Base-by-base conservation (phyloP, 2,797 vertebrate species). In the Dendrocincla tyrannina region DNA sequence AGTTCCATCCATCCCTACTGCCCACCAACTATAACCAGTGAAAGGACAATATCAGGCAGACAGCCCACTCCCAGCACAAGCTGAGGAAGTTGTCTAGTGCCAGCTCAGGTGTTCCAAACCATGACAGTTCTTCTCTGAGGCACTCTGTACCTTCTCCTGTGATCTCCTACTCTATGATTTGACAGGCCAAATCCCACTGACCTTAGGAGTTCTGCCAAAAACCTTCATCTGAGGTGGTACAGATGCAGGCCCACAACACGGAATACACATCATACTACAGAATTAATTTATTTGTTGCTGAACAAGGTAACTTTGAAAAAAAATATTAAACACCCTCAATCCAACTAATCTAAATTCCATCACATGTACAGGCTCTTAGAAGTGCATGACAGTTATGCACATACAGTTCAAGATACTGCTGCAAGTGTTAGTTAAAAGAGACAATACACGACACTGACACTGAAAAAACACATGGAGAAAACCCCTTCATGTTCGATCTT, bases 201-300 rank as follows among this genome's bases (percentile, higher is more conserved):
- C 67, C 60, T 78, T n/a, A 37, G 4, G 22, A 72, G 19, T 50
- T 69, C n/a, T 58, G 74, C 59, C 72, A 75, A 89, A 88, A 89
- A 22, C 63, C 68, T 95, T 67, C 62, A 76, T 70, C 60, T 75
- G 73, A 77, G 53, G 20, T 39, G 24, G 62, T n/a, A 66, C 22
- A 76, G 46, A 85, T 39, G 47, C 50, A 85, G 17, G 33, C 58
- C 44, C 46, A 42, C 20, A 93, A 22, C 25, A 79, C 42, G 19
- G 42, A 74, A 87, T 23, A 81, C 27, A 42, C 18, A 47, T 23
- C 66, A 55, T 17, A 30, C 63, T 20, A 42, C 20, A 75, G 66
- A 74, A 90, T 58, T 72, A 74, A 94, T 90, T 58, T 88, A 85
- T 72, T 91, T 62, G 80, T 55, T 76, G 78, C 60, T 79, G 68